phyloP scores from a whole-genome alignment of 2,797 vertebrate species.

The Pangasius mekongensis region DNA sequence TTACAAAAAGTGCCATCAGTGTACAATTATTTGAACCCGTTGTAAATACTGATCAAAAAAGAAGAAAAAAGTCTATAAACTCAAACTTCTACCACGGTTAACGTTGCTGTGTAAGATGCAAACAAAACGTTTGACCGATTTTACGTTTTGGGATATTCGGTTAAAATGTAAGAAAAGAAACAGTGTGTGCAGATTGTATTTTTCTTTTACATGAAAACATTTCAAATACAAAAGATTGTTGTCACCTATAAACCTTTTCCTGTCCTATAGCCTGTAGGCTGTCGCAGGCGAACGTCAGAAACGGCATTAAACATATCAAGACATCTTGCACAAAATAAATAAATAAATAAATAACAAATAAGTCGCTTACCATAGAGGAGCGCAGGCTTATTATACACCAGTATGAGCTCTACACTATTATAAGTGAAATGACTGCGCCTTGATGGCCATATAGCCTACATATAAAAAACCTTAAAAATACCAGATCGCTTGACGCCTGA shows the following conservation, averaged over 20 bases:
- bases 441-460: slow-evolving; percentile 74
- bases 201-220: neutral
- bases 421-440: slow-evolving; percentile 71
- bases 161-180: neutral
- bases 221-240: neutral
- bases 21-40: neutral
- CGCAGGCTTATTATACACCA: slow-evolving; percentile 61
- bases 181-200: neutral
- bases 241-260: neutral
- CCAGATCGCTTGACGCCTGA: slow-evolving; percentile 76
- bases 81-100: neutral
- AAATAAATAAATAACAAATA: slow-evolving; percentile 28
- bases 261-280: neutral
- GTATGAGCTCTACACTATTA: slow-evolving; percentile 69
- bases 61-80: neutral
- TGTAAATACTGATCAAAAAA: neutral
- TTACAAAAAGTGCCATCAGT: slow-evolving; percentile 21
- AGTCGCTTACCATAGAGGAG: slow-evolving; percentile 74
- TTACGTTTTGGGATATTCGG: neutral
- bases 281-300: slow-evolving; percentile 11
- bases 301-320: slow-evolving; percentile 36
- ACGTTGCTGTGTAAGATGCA: neutral
- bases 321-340: slow-evolving; percentile 39
- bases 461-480: slow-evolving; percentile 70
- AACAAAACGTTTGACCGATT: neutral